Conservation (phyloP, 2,888 invertebrate species). For the Dioctria rufipes region DNA sequence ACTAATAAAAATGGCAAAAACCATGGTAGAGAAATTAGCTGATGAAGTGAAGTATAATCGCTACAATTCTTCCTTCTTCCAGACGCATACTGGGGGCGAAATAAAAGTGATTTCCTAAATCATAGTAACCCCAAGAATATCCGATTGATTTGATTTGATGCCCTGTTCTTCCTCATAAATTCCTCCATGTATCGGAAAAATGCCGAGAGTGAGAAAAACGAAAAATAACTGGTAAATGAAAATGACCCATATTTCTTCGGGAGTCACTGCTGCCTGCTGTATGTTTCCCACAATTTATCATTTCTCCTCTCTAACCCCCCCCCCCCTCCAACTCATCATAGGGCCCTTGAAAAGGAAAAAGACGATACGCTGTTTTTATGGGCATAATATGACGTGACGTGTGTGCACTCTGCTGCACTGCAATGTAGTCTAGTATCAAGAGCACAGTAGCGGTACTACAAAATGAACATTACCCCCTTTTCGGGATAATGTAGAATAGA, state of each 20-base stretch:
- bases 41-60: not conserved
- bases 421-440: not conserved
- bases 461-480: not conserved
- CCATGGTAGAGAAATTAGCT: not conserved
- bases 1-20: slow-evolving; percentile 25
- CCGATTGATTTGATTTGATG: not conserved
- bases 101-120: slow-evolving; percentile 24
- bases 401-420: not conserved
- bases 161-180: slow-evolving; percentile 10
- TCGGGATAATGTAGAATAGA: not conserved
- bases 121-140: not conserved
- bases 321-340: no score
- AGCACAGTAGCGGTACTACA: not conserved
- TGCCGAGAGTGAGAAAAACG: slow-evolving; percentile 11
- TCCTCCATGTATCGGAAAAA: slow-evolving; percentile 17
- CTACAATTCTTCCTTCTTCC: no score
- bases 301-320: not conserved
- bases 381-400: no score
- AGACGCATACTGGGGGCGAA: slow-evolving; percentile 2
- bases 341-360: not conserved
- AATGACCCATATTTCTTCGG: slow-evolving; percentile 49
- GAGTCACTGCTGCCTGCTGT: slow-evolving; percentile 17
- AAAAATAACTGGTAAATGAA: slow-evolving; percentile 36
- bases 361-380: not conserved
- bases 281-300: slow-evolving; percentile 47